Percentiles rank a stretch among this genome's conserved stretches.
Evolutionary conservation across 2,888 invertebrate genomes (phyloP).

Genomic region (Argynnis bischoffii): DNA sequence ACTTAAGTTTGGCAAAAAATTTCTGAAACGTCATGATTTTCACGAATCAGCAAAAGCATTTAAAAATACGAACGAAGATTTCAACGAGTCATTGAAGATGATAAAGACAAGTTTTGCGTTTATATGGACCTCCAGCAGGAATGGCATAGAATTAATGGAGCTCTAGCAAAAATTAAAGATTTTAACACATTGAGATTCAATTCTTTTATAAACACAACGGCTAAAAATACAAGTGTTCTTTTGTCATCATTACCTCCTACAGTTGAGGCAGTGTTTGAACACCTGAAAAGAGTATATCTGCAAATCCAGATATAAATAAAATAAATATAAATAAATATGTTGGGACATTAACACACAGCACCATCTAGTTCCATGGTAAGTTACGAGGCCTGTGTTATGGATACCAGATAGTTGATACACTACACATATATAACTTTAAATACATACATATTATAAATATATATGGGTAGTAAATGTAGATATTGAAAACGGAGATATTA

Average conservation of each 20-base stretch:
- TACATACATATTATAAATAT: too few species aligned
- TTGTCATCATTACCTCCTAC: slow-evolving; percentile 16
- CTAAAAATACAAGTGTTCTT: slow-evolving; percentile 1
- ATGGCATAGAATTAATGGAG: background rate
- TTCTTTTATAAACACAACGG: background rate
- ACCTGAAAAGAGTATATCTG: slow-evolving; percentile 29
- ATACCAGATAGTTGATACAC: too few species aligned
- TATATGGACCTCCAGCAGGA: background rate
- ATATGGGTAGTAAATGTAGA: background rate
- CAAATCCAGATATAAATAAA: slow-evolving; percentile 29
- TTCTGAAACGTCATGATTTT: too few species aligned
- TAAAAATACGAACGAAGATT: too few species aligned
- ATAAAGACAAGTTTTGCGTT: slow-evolving; percentile 1
- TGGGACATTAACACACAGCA: too few species aligned
- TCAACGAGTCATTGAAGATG: background rate
- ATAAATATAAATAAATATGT: too few species aligned
- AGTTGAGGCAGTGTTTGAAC: slow-evolving; percentile 11
- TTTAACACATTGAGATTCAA: slow-evolving; percentile 4
- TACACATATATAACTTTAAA: too few species aligned
- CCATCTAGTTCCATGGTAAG: too few species aligned
- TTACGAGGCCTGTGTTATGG: too few species aligned
- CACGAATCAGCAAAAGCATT: too few species aligned
- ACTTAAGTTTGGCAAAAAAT: background rate
- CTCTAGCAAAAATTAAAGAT: slow-evolving; percentile 5
- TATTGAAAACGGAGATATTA: too few species aligned